Conservation (phyloP, 1,140 invertebrate species). For the Paraescarpia echinospica region DNA sequence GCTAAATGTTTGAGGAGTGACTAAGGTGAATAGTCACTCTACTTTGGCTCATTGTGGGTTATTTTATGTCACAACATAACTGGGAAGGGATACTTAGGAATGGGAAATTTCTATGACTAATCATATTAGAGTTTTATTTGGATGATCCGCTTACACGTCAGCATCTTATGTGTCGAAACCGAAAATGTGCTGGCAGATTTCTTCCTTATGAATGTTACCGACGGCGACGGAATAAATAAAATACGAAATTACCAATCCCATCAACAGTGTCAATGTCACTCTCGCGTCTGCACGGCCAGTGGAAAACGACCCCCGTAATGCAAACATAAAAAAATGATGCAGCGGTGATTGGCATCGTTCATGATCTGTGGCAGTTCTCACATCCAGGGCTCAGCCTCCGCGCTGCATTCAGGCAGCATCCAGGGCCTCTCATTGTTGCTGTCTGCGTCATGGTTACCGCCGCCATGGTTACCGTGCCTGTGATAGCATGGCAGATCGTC, state of each 20-base stretch:
- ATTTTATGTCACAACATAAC: background rate
- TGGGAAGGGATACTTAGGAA: background rate
- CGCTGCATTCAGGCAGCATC: background rate
- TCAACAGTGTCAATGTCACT: background rate
- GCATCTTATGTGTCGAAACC: background rate
- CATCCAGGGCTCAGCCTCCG: background rate
- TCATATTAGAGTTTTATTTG: background rate
- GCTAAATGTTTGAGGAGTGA: background rate
- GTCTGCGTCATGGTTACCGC: background rate
- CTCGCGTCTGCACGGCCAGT: background rate
- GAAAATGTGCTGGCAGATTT: background rate
- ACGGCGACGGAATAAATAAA: background rate
- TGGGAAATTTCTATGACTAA: background rate
- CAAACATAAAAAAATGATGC: background rate
- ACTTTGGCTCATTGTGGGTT: background rate
- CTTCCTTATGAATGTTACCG: background rate
- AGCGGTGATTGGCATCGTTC: background rate
- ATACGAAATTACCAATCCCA: background rate
- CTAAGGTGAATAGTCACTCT: background rate
- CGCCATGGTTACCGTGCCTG: background rate
- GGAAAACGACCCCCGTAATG: background rate
- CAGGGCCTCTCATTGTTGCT: background rate
- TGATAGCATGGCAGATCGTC: background rate
- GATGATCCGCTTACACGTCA: background rate
- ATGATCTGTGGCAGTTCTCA: background rate